phyloP scores from a whole-genome alignment of 2,113 vertebrate genomes.

The Zosterops lateralis region DNA sequence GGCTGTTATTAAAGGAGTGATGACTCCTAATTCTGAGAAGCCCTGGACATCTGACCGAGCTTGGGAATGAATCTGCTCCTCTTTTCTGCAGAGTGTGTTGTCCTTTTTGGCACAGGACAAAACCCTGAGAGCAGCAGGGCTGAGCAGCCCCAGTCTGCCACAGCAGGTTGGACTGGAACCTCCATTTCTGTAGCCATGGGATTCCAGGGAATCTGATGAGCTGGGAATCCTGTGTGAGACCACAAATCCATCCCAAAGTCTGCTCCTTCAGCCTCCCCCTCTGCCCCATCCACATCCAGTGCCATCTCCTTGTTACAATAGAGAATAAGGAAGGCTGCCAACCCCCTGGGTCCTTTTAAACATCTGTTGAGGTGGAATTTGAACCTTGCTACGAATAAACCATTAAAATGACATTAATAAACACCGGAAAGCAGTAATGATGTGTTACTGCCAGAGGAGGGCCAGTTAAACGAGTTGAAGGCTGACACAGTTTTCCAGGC shows the following conservation, averaged over 20 bases:
- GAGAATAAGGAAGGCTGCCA: not conserved
- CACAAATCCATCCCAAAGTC: not conserved
- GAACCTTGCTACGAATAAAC: constrained; percentile 47
- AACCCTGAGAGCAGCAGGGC: constrained; percentile 6
- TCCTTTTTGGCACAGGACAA: not conserved
- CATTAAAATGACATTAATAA: constrained; percentile 67
- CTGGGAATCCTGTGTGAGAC: not conserved
- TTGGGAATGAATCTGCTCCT: not conserved
- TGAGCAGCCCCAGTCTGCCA: not conserved
- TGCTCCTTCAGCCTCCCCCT: not conserved
- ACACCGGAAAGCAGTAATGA: constrained; percentile 63
- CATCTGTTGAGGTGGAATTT: constrained; percentile 31
- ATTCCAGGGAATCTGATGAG: not conserved
- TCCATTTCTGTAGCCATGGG: not conserved
- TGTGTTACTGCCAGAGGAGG: constrained; percentile 54
- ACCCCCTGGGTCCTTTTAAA: not conserved
- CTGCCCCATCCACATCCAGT: not conserved
- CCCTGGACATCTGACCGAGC: not conserved
- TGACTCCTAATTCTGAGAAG: not conserved
- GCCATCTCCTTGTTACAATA: not conserved
- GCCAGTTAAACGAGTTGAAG: constrained; percentile 57
- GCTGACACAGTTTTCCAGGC: constrained; percentile 63
- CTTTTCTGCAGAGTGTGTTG: not conserved
- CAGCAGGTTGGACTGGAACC: not conserved
- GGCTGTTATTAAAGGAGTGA: constrained; percentile 39